These are phyloP conservation scores for Trogon melanurus DNA, from an alignment of 2,113 vertebrate genomes.

Conservation along the genomic window DNA sequence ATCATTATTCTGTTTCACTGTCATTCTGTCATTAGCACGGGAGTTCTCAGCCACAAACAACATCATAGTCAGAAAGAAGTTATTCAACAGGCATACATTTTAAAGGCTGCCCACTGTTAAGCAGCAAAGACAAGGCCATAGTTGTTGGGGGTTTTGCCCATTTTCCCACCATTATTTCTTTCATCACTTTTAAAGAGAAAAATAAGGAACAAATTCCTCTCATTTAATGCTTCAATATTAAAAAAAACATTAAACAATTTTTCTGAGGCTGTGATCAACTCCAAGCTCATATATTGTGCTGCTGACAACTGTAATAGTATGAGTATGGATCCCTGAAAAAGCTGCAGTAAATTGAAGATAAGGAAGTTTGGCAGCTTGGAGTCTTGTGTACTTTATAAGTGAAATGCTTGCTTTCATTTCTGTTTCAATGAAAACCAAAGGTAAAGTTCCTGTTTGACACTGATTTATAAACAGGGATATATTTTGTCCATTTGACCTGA, in stretches of 20 bases:
- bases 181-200: background rate
- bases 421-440: background rate
- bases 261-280: background rate
- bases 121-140: background rate
- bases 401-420: background rate
- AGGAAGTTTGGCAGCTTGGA: background rate
- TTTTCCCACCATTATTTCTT: background rate
- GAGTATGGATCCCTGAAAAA: background rate
- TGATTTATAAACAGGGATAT: background rate
- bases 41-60: background rate
- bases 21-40: background rate
- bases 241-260: background rate
- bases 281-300: background rate
- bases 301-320: background rate
- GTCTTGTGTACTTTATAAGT: background rate
- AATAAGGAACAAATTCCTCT: background rate
- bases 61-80: background rate
- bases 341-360: background rate
- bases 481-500: background rate
- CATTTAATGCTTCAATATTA: background rate
- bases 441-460: background rate
- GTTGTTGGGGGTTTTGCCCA: no score
- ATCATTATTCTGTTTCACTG: background rate
- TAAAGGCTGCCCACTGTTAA: background rate
- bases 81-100: background rate